phyloP scores from a whole-genome alignment of 2,113 vertebrate genomes.

The Calonectris borealis region DNA sequence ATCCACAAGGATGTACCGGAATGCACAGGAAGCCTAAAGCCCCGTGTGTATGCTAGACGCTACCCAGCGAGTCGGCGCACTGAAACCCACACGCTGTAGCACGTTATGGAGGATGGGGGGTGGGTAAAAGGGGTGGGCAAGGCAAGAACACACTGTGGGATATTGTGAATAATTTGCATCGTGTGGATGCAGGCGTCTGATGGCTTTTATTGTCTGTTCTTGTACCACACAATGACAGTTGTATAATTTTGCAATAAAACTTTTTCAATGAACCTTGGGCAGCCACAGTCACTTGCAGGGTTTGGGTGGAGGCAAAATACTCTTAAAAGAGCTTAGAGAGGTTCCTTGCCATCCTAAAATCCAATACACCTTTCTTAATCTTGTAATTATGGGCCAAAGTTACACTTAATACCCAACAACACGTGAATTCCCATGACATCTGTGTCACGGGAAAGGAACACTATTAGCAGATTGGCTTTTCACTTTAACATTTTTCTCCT shows the following conservation, averaged over 20 bases:
- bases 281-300: background rate
- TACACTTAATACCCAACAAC: background rate
- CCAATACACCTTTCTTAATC: background rate
- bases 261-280: slow-evolving; percentile 19
- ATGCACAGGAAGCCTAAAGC: background rate
- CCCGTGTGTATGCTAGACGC: background rate
- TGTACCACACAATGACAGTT: background rate
- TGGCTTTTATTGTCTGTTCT: slow-evolving; percentile 44
- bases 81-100: background rate
- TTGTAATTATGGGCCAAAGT: background rate
- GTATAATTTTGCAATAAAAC: slow-evolving; percentile 72
- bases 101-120: background rate
- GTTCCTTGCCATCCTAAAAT: background rate
- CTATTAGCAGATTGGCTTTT: background rate
- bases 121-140: background rate
- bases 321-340: background rate
- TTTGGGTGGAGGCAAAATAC: no score
- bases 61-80: background rate
- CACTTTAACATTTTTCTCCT: background rate
- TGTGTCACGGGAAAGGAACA: fast-evolving
- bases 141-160: background rate
- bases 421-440: background rate
- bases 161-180: slow-evolving; percentile 38
- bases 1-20: background rate
- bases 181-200: slow-evolving; percentile 36